Percentiles rank a stretch among this genome's conserved stretches.
Evolutionary conservation across 2,113 vertebrate genomes (phyloP).

Genomic region (Pitta sordida): DNA sequence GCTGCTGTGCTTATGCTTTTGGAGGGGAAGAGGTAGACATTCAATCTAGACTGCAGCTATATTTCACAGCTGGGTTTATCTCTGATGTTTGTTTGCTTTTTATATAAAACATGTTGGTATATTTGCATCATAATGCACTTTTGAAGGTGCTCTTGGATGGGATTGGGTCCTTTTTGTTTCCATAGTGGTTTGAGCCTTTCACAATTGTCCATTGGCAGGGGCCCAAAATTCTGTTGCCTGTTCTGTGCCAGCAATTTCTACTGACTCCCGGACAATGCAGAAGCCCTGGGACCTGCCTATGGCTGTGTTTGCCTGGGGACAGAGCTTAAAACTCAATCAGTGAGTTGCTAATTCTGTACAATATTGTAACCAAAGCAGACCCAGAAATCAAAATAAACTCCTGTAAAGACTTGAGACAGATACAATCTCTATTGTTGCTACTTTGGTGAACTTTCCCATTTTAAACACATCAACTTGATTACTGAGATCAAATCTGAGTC

Average conservation of each 20-base stretch:
- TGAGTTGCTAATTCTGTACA: neutral
- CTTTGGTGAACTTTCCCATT: neutral
- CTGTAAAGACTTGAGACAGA: neutral
- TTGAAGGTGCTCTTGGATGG: constrained; percentile 48
- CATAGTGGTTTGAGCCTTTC: constrained; percentile 38
- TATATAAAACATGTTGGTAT: neutral
- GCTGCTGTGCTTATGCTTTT: neutral
- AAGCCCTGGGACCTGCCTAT: constrained; percentile 17
- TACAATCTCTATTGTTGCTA: neutral
- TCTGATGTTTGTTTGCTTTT: constrained; percentile 17
- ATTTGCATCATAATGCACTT: constrained; percentile 49
- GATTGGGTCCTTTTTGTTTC: constrained; percentile 17
- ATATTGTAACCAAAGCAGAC: neutral
- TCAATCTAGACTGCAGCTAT: neutral
- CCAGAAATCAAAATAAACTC: constrained; percentile 17
- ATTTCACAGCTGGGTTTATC: constrained; percentile 29
- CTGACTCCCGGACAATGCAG: constrained; percentile 7
- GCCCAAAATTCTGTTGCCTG: constrained; percentile 38
- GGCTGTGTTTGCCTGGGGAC: neutral
- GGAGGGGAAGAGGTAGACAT: neutral
- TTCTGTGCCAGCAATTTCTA: constrained; percentile 26
- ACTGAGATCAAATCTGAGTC: constrained; percentile 14
- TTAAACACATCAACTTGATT: neutral
- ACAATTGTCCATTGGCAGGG: neutral
- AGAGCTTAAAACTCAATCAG: constrained; percentile 35